Conservation (phyloP, 2,888 invertebrate genomes). For the Eubasilissa splendida region DNA sequence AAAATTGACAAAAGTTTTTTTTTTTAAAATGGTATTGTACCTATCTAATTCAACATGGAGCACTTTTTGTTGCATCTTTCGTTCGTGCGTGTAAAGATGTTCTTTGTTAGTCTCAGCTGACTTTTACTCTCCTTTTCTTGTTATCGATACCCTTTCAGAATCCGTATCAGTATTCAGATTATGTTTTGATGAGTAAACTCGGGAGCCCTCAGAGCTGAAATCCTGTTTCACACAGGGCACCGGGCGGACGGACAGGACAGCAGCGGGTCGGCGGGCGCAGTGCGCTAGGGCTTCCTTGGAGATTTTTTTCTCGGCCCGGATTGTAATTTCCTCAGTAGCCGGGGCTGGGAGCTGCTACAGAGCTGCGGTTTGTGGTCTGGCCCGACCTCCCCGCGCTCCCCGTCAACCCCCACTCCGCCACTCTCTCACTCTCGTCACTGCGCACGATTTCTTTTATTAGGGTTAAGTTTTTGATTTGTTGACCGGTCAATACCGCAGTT, state of each 20-base stretch:
- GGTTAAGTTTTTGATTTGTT: constrained; percentile 53
- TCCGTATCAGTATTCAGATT: constrained; percentile 48
- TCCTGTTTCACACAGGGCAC: constrained; percentile 41
- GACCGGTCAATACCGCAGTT: constrained; percentile 51
- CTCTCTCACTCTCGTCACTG: neutral
- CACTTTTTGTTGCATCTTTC: too few relatives aligned
- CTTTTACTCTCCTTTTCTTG: constrained; percentile 14
- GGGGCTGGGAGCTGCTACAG: constrained; percentile 37
- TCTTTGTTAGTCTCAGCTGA: neutral
- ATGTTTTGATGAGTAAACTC: constrained; percentile 49
- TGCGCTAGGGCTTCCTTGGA: constrained; percentile 51
- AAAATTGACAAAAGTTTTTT: too few relatives aligned
- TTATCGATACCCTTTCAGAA: constrained; percentile 41
- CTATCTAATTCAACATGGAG: too few relatives aligned
- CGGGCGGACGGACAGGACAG: neutral
- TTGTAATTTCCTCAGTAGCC: constrained; percentile 56
- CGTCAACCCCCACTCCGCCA: constrained; percentile 1
- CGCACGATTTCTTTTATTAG: constrained; percentile 49
- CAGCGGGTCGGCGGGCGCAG: neutral
- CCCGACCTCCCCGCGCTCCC: constrained; percentile 35
- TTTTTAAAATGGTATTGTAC: too few relatives aligned
- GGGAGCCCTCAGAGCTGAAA: constrained; percentile 42
- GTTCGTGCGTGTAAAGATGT: too few relatives aligned
- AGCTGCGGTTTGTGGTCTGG: constrained; percentile 53
- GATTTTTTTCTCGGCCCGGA: constrained; percentile 48